Conservation (phyloP, 2,888 invertebrate genomes). For the Megalurothrips usitatus region DNA sequence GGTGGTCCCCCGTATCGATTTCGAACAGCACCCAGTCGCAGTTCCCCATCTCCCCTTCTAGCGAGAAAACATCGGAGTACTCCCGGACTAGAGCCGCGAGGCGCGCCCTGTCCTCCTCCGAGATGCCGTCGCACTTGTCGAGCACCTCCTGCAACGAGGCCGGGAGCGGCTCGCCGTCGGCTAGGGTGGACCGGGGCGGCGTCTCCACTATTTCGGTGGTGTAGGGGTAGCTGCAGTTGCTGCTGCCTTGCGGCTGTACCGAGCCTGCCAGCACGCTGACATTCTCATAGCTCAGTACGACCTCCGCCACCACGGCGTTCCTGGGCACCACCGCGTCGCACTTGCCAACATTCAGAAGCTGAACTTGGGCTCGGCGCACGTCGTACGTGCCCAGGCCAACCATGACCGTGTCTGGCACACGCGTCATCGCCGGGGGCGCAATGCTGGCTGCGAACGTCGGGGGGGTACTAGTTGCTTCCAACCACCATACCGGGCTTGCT, state of each 20-base stretch:
- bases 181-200: not conserved
- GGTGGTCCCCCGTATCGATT: not conserved
- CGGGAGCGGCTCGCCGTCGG: conserved; percentile 5
- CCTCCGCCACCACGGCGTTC: not conserved
- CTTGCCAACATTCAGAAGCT: not conserved
- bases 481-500: not conserved
- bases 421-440: not conserved
- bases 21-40: not conserved
- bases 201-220: not conserved
- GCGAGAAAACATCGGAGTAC: not conserved
- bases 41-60: not conserved
- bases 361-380: not conserved
- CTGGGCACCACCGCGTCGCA: not conserved
- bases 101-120: not conserved
- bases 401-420: not conserved
- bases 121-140: not conserved
- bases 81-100: not conserved
- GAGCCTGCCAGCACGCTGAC: not conserved
- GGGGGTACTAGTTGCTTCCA: not conserved
- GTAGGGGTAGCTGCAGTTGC: not conserved
- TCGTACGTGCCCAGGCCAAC: not conserved
- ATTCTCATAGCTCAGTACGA: not conserved
- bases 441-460: not conserved
- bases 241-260: too few relatives aligned
- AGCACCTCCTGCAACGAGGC: not conserved